Percentiles rank a stretch among this genome's conserved stretches.
Conservation (phyloP, 2,888 invertebrate species). For the Aleiodes leptofemur region DNA sequence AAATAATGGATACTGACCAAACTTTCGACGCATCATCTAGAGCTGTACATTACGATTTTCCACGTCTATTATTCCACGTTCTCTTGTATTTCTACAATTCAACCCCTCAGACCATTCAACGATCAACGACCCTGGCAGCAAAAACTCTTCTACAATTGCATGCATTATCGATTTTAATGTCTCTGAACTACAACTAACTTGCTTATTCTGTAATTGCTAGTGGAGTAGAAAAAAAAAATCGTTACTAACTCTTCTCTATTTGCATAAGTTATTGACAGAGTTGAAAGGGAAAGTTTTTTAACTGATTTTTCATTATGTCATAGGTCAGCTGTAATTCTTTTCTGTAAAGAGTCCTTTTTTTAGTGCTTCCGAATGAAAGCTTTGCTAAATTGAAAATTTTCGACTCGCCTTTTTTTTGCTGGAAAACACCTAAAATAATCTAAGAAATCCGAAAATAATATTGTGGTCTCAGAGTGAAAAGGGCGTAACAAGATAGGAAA, state of each 20-base stretch:
- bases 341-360: no score
- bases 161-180: background rate
- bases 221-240: background rate
- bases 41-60: conserved; percentile 9
- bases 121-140: conserved; percentile 24
- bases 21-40: conserved; percentile 23
- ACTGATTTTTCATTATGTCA: no score
- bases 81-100: background rate
- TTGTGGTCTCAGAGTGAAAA: no score
- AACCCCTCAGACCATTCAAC: conserved; percentile 14
- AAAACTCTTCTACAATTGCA: conserved; percentile 9
- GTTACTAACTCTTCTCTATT: background rate
- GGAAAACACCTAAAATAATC: no score
- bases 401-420: no score
- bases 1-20: conserved; percentile 28
- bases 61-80: background rate
- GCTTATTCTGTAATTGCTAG: conserved; percentile 3
- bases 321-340: no score
- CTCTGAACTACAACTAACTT: background rate
- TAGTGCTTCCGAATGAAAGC: no score
- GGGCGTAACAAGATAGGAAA: no score
- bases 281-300: no score
- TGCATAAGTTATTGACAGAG: no score
- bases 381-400: no score
- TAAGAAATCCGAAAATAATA: no score